Base-by-base conservation (phyloP, 1,140 invertebrate genomes). In the Bombus confusus region DNA sequence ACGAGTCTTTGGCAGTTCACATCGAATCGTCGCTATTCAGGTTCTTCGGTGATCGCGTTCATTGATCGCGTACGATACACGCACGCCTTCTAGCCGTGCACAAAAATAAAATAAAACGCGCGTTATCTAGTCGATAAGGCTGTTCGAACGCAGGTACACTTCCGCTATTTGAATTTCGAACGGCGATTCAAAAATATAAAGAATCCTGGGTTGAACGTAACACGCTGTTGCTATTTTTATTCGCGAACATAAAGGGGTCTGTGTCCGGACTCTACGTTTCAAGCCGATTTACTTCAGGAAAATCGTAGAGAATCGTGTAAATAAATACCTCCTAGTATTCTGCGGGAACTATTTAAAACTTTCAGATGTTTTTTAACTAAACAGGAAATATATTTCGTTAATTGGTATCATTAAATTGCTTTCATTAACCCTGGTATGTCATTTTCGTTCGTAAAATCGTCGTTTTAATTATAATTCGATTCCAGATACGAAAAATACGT, bases 91-190 rank as follows among this genome's bases (percentile, higher is more conserved):
- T 52, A 43, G 31, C 22, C n/a, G 39, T 52, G 28, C 37, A 34
- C 77, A 34, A 68, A 83, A 52, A 66, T 88, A 57, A 77, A 81
- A 43, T 41, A 34, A 57, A 73, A 73, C 62, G 66, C 59, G 37
- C n/a, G 66, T 69, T 87, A 87, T 85, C 84, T 66, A 52, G 59
- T 75, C 59, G 62, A 78, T 41, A 75, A 72, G 52, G 41, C 47
- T 10, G 31, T 12, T 34, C 37, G 43, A 39, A 34, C 43, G 43
- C 34, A 80, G 57, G 43, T 66, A 85, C 71, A 81, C 76, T 81
- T 85, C 59, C 59, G 83, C 25, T 74, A 74, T 81, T 81, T 43
- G 76, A 84, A 84, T 84, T 80, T 80, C 31, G 57, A 39, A 52
- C 52, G 31, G 25, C 31, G 76, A 84, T 62, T 80, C 66, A 31